A percentile compares a stretch with the other conserved stretches of the same genome.
Conservation (phyloP, 92 coral and sea anemone species). For the Nematostella vectensis region DNA sequence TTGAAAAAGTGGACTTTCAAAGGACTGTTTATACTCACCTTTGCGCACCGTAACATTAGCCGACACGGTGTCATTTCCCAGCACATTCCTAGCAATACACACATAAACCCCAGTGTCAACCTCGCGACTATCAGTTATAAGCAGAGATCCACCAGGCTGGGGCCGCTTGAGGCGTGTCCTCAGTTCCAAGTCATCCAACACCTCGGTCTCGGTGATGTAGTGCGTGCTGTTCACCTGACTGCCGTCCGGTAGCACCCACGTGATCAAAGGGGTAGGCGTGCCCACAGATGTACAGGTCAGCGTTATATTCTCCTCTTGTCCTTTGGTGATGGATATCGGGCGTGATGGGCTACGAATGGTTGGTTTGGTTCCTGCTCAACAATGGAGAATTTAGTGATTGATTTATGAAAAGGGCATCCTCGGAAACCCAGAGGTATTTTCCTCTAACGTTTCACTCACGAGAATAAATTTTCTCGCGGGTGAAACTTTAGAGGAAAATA, state of each 20-base stretch:
- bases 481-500: no score
- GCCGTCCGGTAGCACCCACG: constrained; percentile 53
- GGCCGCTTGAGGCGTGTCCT: constrained; percentile 15
- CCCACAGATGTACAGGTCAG: constrained; percentile 40
- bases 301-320: constrained; percentile 49
- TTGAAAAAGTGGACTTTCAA: no score
- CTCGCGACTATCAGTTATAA: constrained; percentile 35
- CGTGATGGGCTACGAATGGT: neutral
- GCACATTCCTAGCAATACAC: constrained; percentile 37
- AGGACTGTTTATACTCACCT: constrained; percentile 48
- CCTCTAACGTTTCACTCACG: no score
- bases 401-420: no score
- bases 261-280: constrained; percentile 30
- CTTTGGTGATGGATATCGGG: constrained; percentile 23
- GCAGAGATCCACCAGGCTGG: constrained; percentile 45
- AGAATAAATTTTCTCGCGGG: no score
- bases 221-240: constrained; percentile 17
- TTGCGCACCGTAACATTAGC: constrained; percentile 42
- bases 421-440: no score
- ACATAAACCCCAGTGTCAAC: constrained; percentile 47
- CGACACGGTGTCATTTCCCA: constrained; percentile 25
- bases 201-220: constrained; percentile 17
- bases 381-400: no score
- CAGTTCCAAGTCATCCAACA: constrained; percentile 37
- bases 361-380: no score